Base-by-base conservation (phyloP, 1,140 invertebrate genomes). In the Pentalonia nigronervosa region DNA sequence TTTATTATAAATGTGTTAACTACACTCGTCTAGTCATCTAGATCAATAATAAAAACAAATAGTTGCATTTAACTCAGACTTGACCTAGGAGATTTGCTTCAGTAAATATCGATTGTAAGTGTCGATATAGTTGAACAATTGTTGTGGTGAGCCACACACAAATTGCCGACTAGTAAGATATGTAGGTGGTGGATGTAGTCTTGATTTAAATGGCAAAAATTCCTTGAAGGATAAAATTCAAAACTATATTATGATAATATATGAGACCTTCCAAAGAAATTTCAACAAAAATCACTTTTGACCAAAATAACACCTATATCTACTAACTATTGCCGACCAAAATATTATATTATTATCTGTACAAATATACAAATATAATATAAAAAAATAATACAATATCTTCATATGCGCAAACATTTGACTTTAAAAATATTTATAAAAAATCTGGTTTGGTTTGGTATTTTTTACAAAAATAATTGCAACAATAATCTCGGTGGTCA, bases 61-160 rank as follows among this genome's bases (percentile, higher is more conserved):
- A n/a, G 4, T 87, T 47, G 45, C 14, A 48, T 25, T 87, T 47
- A 87, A n/a, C 30, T 48, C 45, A 87, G 34, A 87, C 84, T 89
- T 89, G 48, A 89, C 48, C 48, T 36, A 89, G 7, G 34, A 53
- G 48, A 56, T 89, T 36, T 45, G 48, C 87, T 56, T 89, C 48
- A 36, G 36, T 89, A 53, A 89, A 56, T 89, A 89, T 25, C n/a
- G n/a, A 53, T 36, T 25, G 48, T 89, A 56, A 89, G 48, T 89
- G n/a, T 50, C 9, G 48, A 89, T 56, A 53, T 53, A 53, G 48
- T 56, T 25, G 48, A 89, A 53, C 17, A 21, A 36, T 53, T 53
- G 56, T 56, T 89, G n/a, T 86, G 41, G 83, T 86, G 36, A 86
- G 41, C 83, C 21, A 53, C 48, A 53, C 48, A 30, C 6, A 53